Evolutionary conservation across 2,113 vertebrate species (phyloP), one percentile per base, ranked within the genome.

Genomic region (Xiphorhynchus elegans): DNA sequence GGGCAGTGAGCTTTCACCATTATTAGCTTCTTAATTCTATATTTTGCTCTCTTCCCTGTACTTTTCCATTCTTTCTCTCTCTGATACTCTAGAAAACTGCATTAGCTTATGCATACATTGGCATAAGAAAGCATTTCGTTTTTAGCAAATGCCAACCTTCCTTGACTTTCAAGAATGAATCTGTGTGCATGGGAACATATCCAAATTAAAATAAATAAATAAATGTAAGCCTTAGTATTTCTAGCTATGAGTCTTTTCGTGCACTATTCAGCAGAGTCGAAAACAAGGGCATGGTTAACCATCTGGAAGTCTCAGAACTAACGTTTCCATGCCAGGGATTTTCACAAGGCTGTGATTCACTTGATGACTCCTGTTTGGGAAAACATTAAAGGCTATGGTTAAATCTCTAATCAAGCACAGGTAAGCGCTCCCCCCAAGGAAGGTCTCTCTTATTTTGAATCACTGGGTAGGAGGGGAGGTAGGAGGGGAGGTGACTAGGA

Each of bases 1-100:
- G 37, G 88, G 94, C 94, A 97, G 89, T 17, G 19, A 90, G 73
- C 56, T 74, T 89, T 91, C 90, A 47, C 70, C 40, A 26, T 95
- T 97, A 96, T 93, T 97, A 96, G 78, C 91, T 93, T 89, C 88
- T 95, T 95, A 95, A 95, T 93, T 94, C 10, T 94, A 46, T 78
- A 28, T 70, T 58, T 91, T 64, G 26, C 75, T 86, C 39, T 53
- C 31, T 72, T 78, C 39, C 31, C 17, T 87, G 78, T 90, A 68
- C 23, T 12, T 62, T 88, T 85, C 89, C 39, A 37, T 81, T 85
- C 60, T 94, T 97, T 87, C 84, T 58, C 87, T 84, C 85, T 87
- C 63, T 5, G 5, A 52, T 70, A 37, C 50, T 70, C 74, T 49
- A 73, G 93, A 87, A 94, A 96, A 93, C 85, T 95, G 75, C 73